phyloP scores from a whole-genome alignment of 2,797 vertebrate genomes.

The Protonibea diacanthus region DNA sequence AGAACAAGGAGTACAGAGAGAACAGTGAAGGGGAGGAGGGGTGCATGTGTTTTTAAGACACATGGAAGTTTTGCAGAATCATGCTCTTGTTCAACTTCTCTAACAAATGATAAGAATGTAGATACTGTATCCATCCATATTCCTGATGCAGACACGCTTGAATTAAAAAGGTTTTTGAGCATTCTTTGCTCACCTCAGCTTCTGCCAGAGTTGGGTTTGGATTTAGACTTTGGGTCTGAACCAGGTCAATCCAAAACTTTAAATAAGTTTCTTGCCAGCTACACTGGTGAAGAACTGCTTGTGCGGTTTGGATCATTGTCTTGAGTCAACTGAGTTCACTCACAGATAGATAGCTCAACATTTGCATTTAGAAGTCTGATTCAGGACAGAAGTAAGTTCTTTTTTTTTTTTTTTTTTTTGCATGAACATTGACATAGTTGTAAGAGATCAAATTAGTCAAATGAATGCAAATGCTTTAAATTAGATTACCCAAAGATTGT shows the following conservation, averaged over 20 bases:
- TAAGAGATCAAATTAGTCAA: neutral
- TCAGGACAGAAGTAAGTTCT: neutral
- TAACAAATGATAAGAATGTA: conserved; percentile 4
- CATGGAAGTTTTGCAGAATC: neutral
- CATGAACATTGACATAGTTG: neutral
- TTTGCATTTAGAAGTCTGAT: neutral
- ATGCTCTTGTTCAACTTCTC: neutral
- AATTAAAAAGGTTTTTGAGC: neutral
- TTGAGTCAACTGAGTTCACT: neutral
- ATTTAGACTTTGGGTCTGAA: neutral
- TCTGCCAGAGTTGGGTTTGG: neutral
- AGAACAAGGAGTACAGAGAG: neutral
- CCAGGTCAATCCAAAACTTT: neutral
- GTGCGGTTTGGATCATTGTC: neutral
- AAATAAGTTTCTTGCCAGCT: neutral
- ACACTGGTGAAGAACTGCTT: neutral
- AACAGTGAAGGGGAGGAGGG: too few species aligned
- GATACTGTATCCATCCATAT: neutral
- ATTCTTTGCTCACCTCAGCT: neutral
- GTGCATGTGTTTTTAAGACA: neutral
- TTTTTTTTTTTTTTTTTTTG: too few species aligned
- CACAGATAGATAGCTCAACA: neutral
- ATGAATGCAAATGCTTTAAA: neutral
- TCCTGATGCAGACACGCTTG: neutral
- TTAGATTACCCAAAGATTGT: neutral